These are phyloP conservation scores for Steinernema khuongi DNA, from an alignment of 1,140 invertebrate genomes.

Conservation along the genomic window DNA sequence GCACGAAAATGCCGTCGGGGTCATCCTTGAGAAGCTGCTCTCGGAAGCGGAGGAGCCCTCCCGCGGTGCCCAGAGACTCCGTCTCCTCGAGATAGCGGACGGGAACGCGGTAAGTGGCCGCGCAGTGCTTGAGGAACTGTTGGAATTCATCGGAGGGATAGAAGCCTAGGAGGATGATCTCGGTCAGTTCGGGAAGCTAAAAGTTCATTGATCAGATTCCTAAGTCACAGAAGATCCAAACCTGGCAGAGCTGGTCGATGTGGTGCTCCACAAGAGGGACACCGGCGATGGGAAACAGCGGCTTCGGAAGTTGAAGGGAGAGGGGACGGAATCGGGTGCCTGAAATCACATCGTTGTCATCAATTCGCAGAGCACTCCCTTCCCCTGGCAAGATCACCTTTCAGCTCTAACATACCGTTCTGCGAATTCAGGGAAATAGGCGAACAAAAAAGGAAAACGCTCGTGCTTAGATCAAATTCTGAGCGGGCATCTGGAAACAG, in stretches of 20 bases:
- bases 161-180: conserved; percentile 88
- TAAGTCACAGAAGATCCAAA: conserved; percentile 39
- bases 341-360: conserved; percentile 59
- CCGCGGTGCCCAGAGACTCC: conserved; percentile 84
- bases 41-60: conserved; percentile 92
- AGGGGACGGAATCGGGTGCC: conserved; percentile 91
- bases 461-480: conserved; percentile 35
- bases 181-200: conserved; percentile 69
- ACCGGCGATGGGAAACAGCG: conserved; percentile 90
- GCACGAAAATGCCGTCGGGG: conserved; percentile 83
- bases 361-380: neutral
- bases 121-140: conserved; percentile 46
- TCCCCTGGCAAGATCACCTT: neutral
- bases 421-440: conserved; percentile 2
- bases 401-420: conserved; percentile 20
- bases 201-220: conserved; percentile 22
- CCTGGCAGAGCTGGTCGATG: conserved; percentile 80
- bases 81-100: conserved; percentile 87
- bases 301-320: conserved; percentile 91
- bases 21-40: conserved; percentile 73
- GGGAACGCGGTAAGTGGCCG: conserved; percentile 41
- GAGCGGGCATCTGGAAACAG: conserved; percentile 46
- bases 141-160: conserved; percentile 74
- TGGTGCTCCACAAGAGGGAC: conserved; percentile 90
- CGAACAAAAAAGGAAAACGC: neutral